Base-by-base conservation (phyloP, 1,140 invertebrate genomes). In the Drosophila bifasciata region DNA sequence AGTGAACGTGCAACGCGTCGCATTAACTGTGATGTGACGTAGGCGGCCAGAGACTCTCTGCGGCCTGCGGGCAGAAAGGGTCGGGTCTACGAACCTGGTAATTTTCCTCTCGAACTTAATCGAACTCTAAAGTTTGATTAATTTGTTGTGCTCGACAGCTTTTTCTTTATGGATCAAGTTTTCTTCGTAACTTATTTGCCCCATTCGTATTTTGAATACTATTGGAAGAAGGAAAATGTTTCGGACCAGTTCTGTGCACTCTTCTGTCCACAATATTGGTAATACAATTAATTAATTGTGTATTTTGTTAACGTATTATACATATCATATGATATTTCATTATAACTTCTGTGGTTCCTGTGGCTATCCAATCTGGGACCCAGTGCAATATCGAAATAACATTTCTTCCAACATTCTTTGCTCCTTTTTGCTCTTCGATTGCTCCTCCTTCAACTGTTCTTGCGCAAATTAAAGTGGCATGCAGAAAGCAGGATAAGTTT, bases 401-500 rank as follows among this genome's bases (percentile, higher is more conserved):
- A 40, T 56, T 56, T 36, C 11, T 13, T 5, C 32, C 32, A 36
- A 36, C 32, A 36, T 36, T 36, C 32, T 13, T 1, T 36, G 13
- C 32, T 5, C 32, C 15, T 23, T 2, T 32, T 11, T 44, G n/a
- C 11, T 43, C n/a, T 15, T 46, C 17, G 19, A 17, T 45, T 25
- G 25, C 23, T 43, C 39, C 23, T 43, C 39, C 39, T 43, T 21
- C 40, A 23, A 11, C 9, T 45, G 40, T 41, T 44, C 63, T 75
- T 58, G 71, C 53, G n/a, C 43, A 75, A 75, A 75, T 75, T 75
- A 67, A 74, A 75, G 72, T 75, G 72, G 72, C 72, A 74, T 51
- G 49, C 39, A 67, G 39, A 75, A 75, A 63, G 43, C 49, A 73
- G 49, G 25, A 68, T 32, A 64, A 73, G 50, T 74, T 75, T 70